Evolutionary conservation across 2,113 vertebrate species (phyloP).

Genomic region (Phoxinus phoxinus): DNA sequence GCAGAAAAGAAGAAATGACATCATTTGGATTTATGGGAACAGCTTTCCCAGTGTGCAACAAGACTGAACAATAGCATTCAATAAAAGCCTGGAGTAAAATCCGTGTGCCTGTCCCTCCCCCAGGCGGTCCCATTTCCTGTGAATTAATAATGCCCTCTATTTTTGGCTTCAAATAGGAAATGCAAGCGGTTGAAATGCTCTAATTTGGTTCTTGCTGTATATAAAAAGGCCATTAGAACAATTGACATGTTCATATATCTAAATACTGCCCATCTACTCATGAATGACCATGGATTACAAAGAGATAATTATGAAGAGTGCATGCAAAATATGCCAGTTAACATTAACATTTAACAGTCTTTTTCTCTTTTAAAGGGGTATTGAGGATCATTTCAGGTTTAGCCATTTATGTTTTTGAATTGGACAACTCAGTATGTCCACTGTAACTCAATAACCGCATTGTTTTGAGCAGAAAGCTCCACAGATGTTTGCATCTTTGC

Average conservation of each 20-base stretch:
- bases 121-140: constrained; percentile 69
- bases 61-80: constrained; percentile 71
- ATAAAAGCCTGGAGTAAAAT: constrained; percentile 67
- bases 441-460: background rate
- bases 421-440: background rate
- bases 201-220: constrained; percentile 57
- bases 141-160: constrained; percentile 73
- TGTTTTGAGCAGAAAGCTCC: background rate
- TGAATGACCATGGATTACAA: background rate
- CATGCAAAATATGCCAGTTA: background rate
- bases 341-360: too few relatives aligned
- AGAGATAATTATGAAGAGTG: background rate
- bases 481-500: constrained; percentile 54
- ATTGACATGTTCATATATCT: constrained; percentile 2
- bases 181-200: constrained; percentile 58
- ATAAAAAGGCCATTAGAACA: constrained; percentile 33
- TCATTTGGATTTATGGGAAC: constrained; percentile 62
- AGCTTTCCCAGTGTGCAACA: constrained; percentile 49
- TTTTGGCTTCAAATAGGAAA: constrained; percentile 62
- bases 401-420: background rate
- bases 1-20: constrained; percentile 55
- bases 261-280: background rate
- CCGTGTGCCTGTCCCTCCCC: constrained; percentile 52
- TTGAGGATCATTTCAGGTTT: background rate
- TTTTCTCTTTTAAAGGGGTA: background rate